These are phyloP conservation scores for Nasonia vitripennis DNA, from an alignment of 1,140 invertebrate genomes.

Conservation along the genomic window DNA sequence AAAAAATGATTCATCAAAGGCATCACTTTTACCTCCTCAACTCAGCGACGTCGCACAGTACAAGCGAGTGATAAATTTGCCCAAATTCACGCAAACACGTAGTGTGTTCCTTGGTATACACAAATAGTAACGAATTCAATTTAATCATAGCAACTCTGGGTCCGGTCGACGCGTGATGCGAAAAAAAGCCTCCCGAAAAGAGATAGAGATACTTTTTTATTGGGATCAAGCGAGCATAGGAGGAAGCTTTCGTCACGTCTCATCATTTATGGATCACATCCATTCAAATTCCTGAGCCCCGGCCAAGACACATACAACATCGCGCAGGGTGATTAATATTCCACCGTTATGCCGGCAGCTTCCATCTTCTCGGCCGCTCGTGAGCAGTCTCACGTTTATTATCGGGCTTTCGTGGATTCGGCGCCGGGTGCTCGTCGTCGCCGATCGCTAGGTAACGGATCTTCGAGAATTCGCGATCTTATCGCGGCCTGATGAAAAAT, in stretches of 20 bases:
- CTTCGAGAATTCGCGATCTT: conserved; percentile 44
- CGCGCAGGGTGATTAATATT: conserved; percentile 62
- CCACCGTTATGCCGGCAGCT: conserved; percentile 52
- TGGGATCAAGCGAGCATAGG: conserved; percentile 6
- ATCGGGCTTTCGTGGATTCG: conserved; percentile 33
- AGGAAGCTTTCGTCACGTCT: conserved; percentile 68
- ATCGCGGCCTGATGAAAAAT: conserved; percentile 40
- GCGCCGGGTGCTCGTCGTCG: background rate
- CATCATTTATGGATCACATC: conserved; percentile 66
- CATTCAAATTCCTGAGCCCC: conserved; percentile 59
- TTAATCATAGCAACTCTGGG: background rate
- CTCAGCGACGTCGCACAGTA: background rate
- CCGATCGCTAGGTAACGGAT: conserved; percentile 21
- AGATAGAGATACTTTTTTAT: conserved; percentile 38
- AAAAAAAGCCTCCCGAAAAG: background rate
- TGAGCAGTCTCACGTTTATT: conserved; percentile 34
- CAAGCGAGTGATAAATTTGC: conserved; percentile 13
- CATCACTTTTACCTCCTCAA: background rate
- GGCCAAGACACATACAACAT: background rate
- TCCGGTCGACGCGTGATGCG: background rate
- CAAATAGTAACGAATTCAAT: conserved; percentile 16
- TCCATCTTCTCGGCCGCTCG: background rate
- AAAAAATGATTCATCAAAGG: background rate
- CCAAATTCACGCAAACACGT: background rate
- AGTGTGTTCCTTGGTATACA: background rate